phyloP scores from a whole-genome alignment of 1,140 invertebrate species.

The Mya arenaria region DNA sequence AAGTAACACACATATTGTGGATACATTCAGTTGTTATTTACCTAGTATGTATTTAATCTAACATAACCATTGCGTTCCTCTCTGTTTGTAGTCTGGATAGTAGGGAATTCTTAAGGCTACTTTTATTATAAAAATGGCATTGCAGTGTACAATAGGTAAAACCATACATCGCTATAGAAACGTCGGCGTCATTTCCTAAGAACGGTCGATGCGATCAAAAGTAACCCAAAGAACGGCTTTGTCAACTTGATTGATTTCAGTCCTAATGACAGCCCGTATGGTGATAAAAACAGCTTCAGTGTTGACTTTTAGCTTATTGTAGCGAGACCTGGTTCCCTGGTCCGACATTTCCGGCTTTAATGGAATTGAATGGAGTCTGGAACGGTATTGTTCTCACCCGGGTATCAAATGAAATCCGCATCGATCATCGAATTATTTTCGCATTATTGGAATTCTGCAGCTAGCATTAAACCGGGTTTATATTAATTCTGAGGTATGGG shows the following conservation, averaged over 20 bases:
- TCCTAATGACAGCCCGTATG: neutral
- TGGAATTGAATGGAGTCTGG: too few relatives aligned
- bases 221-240: slow-evolving; percentile 18
- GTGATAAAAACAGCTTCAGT: slow-evolving; percentile 18
- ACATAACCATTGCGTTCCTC: neutral
- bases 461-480: too few relatives aligned
- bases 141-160: neutral
- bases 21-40: too few relatives aligned
- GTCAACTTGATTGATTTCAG: slow-evolving; percentile 7
- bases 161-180: neutral
- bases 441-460: too few relatives aligned
- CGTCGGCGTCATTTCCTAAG: neutral
- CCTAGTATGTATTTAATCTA: too few relatives aligned
- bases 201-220: slow-evolving; percentile 1
- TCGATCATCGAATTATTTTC: too few relatives aligned
- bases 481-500: too few relatives aligned
- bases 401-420: too few relatives aligned
- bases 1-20: too few relatives aligned
- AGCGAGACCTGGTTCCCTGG: slow-evolving; percentile 5
- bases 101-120: neutral
- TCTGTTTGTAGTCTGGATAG: neutral
- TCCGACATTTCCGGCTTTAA: slow-evolving; percentile 29
- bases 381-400: too few relatives aligned
- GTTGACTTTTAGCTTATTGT: slow-evolving; percentile 22
- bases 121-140: neutral